Conservation (phyloP, 2,888 invertebrate species). For the Oligia latruncula region DNA sequence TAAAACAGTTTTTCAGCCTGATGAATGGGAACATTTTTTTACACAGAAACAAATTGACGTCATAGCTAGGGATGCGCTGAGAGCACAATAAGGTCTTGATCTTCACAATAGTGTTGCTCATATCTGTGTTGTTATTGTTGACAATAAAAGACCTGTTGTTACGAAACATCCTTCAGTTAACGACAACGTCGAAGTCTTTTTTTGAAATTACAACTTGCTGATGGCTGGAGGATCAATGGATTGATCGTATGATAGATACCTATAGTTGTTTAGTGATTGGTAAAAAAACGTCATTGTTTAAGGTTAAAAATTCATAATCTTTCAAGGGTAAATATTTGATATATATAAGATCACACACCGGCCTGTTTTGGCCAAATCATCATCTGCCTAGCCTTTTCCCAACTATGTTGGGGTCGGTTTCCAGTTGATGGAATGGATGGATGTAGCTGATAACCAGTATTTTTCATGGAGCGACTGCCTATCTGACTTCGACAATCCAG, state of each 20-base stretch:
- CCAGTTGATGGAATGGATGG: too few relatives aligned
- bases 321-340: neutral
- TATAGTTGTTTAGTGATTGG: neutral
- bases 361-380: neutral
- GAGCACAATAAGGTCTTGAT: conserved; percentile 32
- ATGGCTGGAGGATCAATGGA: neutral
- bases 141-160: conserved; percentile 48
- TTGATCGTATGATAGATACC: neutral
- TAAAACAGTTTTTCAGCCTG: neutral
- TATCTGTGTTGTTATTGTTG: conserved; percentile 42
- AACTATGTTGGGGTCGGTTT: too few relatives aligned
- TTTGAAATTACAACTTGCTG: conserved; percentile 25
- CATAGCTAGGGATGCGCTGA: conserved; percentile 23
- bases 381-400: too few relatives aligned
- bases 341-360: neutral
- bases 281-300: neutral
- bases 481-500: too few relatives aligned
- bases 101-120: conserved; percentile 52
- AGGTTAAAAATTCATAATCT: neutral
- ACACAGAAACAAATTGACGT: conserved; percentile 10
- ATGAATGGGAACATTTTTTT: neutral
- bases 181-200: conserved; percentile 40
- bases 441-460: too few relatives aligned
- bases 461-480: too few relatives aligned
- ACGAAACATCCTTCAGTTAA: conserved; percentile 37